These are phyloP conservation scores for Formica aserva DNA, from an alignment of 2,888 invertebrate genomes.

Conservation along the genomic window DNA sequence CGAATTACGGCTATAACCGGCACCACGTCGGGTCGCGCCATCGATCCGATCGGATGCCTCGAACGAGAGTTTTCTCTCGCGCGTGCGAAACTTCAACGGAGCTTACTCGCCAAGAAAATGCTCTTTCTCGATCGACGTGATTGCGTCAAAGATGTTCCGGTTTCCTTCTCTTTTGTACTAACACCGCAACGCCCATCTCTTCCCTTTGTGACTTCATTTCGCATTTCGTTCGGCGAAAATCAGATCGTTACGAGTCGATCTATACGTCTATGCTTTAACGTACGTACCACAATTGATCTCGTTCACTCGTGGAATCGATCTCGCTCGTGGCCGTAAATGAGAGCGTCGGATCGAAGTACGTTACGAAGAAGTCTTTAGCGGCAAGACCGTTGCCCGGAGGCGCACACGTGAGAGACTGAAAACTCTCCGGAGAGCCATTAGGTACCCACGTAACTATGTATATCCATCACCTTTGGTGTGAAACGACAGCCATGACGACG, in stretches of 20 bases:
- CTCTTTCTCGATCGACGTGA: conserved; percentile 23
- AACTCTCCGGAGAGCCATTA: conserved; percentile 76
- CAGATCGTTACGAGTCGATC: conserved; percentile 11
- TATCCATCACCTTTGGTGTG: conserved; percentile 70
- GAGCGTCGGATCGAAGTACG: conserved; percentile 62
- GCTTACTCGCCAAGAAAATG: conserved; percentile 34
- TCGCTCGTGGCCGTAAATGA: conserved; percentile 23
- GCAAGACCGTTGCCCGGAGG: conserved; percentile 63
- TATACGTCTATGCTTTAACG: not conserved
- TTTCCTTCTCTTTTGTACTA: conserved; percentile 22
- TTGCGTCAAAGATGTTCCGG: conserved; percentile 39
- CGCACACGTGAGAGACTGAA: conserved; percentile 67
- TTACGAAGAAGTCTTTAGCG: conserved; percentile 65
- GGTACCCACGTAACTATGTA: conserved; percentile 68
- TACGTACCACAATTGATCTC: conserved; percentile 23
- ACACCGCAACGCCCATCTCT: conserved; percentile 4
- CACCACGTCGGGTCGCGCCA: conserved; percentile 7
- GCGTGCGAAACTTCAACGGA: conserved; percentile 1
- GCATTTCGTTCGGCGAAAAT: conserved; percentile 42
- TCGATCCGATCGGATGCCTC: conserved; percentile 35
- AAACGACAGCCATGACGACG: conserved; percentile 70
- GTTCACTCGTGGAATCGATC: conserved; percentile 25
- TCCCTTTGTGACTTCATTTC: conserved; percentile 8
- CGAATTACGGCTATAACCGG: conserved; percentile 54
- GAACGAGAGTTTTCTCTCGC: conserved; percentile 4